A percentile compares a stretch with the other conserved stretches of the same genome.
Evolutionary conservation across 2,888 invertebrate genomes (phyloP).

Genomic region (Drosophila barbarae): DNA sequence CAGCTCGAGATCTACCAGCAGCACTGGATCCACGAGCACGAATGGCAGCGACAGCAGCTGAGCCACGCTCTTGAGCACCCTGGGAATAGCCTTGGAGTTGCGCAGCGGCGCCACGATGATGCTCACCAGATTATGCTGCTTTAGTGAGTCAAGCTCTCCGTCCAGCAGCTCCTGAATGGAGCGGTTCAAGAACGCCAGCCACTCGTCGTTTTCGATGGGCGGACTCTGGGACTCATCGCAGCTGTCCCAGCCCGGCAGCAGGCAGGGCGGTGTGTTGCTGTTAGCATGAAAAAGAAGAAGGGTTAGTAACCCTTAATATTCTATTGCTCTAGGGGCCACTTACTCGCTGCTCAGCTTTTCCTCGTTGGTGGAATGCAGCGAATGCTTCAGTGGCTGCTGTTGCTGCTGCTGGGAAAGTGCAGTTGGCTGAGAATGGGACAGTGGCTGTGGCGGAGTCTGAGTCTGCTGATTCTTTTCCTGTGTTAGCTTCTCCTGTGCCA

Average conservation of each 20-base stretch:
- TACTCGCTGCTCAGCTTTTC: slow-evolving; percentile 76
- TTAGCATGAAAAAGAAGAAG: background rate
- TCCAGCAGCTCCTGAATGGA: slow-evolving; percentile 91
- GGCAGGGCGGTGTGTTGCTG: slow-evolving; percentile 77
- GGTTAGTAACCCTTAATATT: background rate
- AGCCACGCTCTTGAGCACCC: slow-evolving; percentile 84
- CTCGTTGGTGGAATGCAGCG: slow-evolving; percentile 69
- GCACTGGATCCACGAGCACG: slow-evolving; percentile 80
- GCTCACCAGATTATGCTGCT: slow-evolving; percentile 85
- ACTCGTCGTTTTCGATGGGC: slow-evolving; percentile 91
- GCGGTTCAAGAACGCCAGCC: slow-evolving; percentile 90
- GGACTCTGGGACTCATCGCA: slow-evolving; percentile 82
- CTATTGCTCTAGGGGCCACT: slow-evolving; percentile 16
- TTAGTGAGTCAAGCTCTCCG: slow-evolving; percentile 87
- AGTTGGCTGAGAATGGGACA: background rate
- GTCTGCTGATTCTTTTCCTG: slow-evolving; percentile 8
- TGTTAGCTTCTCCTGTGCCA: slow-evolving; percentile 23
- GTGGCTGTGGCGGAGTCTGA: background rate
- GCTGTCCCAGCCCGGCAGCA: slow-evolving; percentile 79
- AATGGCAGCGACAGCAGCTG: slow-evolving; percentile 84
- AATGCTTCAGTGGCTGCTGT: slow-evolving; percentile 57
- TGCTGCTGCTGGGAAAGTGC: background rate
- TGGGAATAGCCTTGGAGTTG: slow-evolving; percentile 83
- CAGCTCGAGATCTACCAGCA: slow-evolving; percentile 80
- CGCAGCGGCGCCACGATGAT: slow-evolving; percentile 84